Conservation (phyloP, 2,888 invertebrate species). For the Dryomyza anilis region DNA sequence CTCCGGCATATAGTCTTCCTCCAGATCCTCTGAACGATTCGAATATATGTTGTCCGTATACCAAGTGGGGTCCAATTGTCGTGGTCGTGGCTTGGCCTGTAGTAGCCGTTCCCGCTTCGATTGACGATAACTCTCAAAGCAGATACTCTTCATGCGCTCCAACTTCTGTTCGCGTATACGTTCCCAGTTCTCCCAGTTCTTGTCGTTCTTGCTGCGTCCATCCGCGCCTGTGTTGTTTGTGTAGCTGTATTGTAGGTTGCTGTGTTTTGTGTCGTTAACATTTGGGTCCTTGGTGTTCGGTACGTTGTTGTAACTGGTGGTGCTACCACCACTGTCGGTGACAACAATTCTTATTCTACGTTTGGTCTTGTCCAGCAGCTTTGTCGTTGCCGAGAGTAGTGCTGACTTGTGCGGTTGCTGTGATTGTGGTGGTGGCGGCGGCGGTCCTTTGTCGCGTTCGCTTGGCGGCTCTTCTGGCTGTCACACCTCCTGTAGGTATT, state of each 20-base stretch:
- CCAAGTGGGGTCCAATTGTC: conserved; percentile 59
- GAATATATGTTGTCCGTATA: conserved; percentile 62
- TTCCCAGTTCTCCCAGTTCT: conserved; percentile 62
- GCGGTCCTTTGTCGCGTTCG: conserved; percentile 53
- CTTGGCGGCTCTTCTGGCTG: conserved; percentile 65
- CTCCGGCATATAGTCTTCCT: conserved; percentile 58
- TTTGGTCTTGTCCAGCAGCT: conserved; percentile 57
- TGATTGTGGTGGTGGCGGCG: too few species aligned
- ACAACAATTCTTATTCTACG: conserved; percentile 60
- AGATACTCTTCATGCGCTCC: conserved; percentile 61
- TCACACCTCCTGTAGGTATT: conserved; percentile 95
- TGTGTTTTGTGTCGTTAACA: conserved; percentile 45
- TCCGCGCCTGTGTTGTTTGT: conserved; percentile 35
- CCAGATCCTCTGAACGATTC: conserved; percentile 59
- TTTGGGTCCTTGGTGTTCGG: conserved; percentile 26
- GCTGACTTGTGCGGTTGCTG: too few species aligned
- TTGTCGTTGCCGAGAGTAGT: conserved; percentile 53
- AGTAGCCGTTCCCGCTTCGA: conserved; percentile 57
- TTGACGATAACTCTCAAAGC: conserved; percentile 60
- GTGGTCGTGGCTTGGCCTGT: conserved; percentile 55
- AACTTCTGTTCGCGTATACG: conserved; percentile 60
- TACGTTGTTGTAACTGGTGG: conserved; percentile 45
- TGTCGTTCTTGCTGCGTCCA: conserved; percentile 56
- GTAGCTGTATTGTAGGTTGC: conserved; percentile 40
- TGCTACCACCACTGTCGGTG: conserved; percentile 50